These are phyloP conservation scores for Anarhynchus alexandrinus DNA, from an alignment of 2,113 vertebrate genomes.

Conservation along the genomic window DNA sequence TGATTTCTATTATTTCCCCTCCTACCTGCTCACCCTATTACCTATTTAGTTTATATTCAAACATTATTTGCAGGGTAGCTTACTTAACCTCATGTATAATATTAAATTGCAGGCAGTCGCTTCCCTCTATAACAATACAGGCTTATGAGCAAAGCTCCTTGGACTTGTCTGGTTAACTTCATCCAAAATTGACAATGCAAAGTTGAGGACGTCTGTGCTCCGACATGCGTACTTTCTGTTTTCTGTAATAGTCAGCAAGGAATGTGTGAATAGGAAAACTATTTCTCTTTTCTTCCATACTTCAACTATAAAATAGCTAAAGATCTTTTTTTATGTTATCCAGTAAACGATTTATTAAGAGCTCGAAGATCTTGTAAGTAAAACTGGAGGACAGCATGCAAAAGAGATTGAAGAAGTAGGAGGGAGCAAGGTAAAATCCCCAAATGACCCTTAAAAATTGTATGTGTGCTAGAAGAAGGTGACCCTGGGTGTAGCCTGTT, in stretches of 20 bases:
- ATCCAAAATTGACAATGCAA: background rate
- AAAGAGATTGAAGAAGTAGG: background rate
- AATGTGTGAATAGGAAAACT: background rate
- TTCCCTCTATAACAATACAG: fast-evolving
- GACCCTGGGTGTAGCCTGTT: background rate
- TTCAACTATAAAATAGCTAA: background rate
- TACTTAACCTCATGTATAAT: background rate
- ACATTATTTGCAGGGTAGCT: background rate
- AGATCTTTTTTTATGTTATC: fast-evolving
- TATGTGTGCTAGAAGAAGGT: background rate
- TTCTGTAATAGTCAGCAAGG: background rate
- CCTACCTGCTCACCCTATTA: background rate
- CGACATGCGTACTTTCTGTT: background rate
- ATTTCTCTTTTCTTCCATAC: fast-evolving
- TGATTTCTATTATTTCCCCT: background rate
- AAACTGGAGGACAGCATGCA: background rate
- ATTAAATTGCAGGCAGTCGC: background rate
- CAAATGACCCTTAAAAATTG: background rate
- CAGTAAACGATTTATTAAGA: background rate
- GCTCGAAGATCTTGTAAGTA: background rate
- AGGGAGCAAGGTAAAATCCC: background rate
- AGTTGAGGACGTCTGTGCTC: background rate
- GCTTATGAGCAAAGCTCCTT: background rate
- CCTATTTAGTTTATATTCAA: background rate
- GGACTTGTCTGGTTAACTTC: background rate